These are phyloP conservation scores for Drosophila parthenogenetica DNA, from an alignment of 2,888 invertebrate species.

Conservation along the genomic window DNA sequence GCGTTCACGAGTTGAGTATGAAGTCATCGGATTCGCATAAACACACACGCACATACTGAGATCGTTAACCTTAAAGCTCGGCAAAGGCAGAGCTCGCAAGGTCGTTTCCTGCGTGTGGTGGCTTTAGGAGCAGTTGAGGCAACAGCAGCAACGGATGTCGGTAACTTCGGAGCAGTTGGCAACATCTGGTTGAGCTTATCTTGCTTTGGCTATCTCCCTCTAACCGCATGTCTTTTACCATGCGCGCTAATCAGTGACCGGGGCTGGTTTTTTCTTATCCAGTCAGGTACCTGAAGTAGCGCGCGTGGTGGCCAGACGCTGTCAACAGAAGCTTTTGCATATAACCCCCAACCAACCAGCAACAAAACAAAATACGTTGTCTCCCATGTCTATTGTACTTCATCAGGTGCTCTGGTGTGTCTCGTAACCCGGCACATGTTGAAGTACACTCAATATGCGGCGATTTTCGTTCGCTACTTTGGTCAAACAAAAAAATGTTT, in stretches of 20 bases:
- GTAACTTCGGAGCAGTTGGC: conserved; percentile 39
- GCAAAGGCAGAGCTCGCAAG: conserved; percentile 81
- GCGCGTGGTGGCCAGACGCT: conserved; percentile 90
- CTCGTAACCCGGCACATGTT: conserved; percentile 97
- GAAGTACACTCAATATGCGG: conserved; percentile 98
- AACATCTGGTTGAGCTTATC: conserved; percentile 58
- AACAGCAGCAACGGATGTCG: conserved; percentile 5
- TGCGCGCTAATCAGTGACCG: conserved; percentile 96
- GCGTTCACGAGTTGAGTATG: conserved; percentile 52
- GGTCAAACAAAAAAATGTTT: not conserved
- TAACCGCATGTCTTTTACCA: conserved; percentile 85
- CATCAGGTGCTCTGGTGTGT: conserved; percentile 99
- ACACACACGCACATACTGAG: conserved; percentile 60
- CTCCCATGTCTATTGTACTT: conserved; percentile 99
- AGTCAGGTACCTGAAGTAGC: conserved; percentile 99
- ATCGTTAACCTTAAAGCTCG: conserved; percentile 85
- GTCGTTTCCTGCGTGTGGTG: conserved; percentile 75
- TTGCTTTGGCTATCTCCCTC: conserved; percentile 6
- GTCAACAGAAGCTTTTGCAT: conserved; percentile 20
- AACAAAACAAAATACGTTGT: conserved; percentile 78
- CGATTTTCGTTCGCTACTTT: conserved; percentile 67
- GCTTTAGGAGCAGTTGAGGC: conserved; percentile 21
- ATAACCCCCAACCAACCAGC: conserved; percentile 9
- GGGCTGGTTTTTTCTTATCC: conserved; percentile 88
- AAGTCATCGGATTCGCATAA: conserved; percentile 68